A percentile compares a stretch with the other conserved stretches of the same genome.
Conservation (phyloP, 2,797 vertebrate species). For the Lates japonicus region DNA sequence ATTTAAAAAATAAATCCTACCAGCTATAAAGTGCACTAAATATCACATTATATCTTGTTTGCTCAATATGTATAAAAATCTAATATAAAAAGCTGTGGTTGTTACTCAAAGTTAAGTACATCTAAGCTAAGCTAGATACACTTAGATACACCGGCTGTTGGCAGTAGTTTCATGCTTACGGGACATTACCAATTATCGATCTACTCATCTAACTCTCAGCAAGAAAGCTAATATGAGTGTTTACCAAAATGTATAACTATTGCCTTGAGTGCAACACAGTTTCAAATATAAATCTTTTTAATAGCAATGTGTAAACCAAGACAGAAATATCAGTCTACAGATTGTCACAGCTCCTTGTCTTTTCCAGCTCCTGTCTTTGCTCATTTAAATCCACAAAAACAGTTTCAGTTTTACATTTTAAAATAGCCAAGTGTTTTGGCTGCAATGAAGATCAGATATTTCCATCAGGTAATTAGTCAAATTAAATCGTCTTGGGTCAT, state of each 20-base stretch:
- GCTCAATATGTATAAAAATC: not conserved
- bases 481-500: constrained; percentile 46
- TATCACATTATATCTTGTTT: not conserved
- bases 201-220: not conserved
- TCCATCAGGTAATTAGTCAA: constrained; percentile 52
- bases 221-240: not conserved
- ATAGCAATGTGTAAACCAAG: not conserved
- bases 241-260: not conserved
- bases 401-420: constrained; percentile 1
- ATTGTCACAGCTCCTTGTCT: not conserved
- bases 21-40: not conserved
- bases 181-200: not conserved
- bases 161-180: not conserved
- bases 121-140: not conserved
- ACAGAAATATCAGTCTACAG: not conserved
- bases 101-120: too few species aligned
- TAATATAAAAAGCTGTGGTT: not conserved
- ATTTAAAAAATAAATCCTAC: not conserved
- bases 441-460: constrained; percentile 13
- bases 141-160: not conserved
- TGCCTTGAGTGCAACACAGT: not conserved
- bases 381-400: not conserved
- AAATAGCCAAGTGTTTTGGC: constrained; percentile 12
- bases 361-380: not conserved
- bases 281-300: not conserved